phyloP scores from a whole-genome alignment of 2,888 invertebrate genomes.

The Pyrgus malvae region DNA sequence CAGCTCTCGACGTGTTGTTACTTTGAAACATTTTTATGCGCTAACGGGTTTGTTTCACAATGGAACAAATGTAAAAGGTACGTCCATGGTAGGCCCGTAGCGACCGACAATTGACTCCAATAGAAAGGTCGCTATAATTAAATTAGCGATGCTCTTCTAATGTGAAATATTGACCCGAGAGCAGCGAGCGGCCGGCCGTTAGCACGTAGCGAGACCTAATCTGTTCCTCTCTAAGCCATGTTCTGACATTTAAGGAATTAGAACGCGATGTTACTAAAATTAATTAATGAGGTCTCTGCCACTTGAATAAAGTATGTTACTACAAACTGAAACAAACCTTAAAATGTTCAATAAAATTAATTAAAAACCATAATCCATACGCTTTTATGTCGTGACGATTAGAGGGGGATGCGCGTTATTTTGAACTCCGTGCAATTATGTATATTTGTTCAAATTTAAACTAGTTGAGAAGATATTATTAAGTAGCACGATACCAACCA shows the following conservation, averaged over 20 bases:
- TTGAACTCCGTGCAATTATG: too few relatives aligned
- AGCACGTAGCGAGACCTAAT: conserved; percentile 8
- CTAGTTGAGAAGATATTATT: not conserved
- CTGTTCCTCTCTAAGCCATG: conserved; percentile 8
- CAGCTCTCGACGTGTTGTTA: conserved; percentile 45
- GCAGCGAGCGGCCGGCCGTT: not conserved
- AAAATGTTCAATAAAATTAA: too few relatives aligned
- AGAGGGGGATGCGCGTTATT: too few relatives aligned
- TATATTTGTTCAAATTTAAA: not conserved
- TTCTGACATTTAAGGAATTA: conserved; percentile 11
- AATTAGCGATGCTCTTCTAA: conserved; percentile 60
- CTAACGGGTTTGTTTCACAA: conserved; percentile 50
- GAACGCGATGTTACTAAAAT: not conserved
- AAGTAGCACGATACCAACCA: not conserved
- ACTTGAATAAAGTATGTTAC: not conserved
- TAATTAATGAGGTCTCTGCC: not conserved
- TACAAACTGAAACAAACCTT: too few relatives aligned
- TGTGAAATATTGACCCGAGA: conserved; percentile 44
- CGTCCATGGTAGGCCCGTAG: conserved; percentile 23
- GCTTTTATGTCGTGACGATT: too few relatives aligned
- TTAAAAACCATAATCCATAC: too few relatives aligned
- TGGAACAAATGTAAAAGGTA: conserved; percentile 35
- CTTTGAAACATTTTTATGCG: conserved; percentile 32
- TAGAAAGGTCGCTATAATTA: conserved; percentile 71
- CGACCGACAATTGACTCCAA: conserved; percentile 62